A percentile compares a stretch with the other conserved stretches of the same genome.
Conservation (phyloP, 2,888 invertebrate genomes). For the Rhagophthalmus giganteus region DNA sequence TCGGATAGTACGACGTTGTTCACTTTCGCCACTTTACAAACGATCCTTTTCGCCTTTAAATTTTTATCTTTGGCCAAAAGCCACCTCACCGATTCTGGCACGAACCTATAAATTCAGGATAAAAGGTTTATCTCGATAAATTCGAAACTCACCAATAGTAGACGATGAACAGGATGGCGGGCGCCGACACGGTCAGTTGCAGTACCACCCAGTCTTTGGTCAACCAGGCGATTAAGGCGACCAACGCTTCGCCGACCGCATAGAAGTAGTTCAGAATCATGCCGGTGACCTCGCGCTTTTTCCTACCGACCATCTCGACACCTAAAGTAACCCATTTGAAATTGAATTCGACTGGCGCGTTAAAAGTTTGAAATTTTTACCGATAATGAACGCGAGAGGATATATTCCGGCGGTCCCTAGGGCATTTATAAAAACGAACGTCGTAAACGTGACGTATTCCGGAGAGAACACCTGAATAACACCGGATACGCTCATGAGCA, state of each 20-base stretch:
- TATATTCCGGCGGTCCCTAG: conserved; percentile 66
- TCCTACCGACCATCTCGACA: conserved; percentile 67
- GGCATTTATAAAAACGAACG: conserved; percentile 62
- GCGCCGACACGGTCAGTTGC: conserved; percentile 63
- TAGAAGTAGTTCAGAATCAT: conserved; percentile 67
- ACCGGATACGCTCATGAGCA: conserved; percentile 63
- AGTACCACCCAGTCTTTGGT: conserved; percentile 63
- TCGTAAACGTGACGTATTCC: conserved; percentile 59
- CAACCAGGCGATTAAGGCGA: conserved; percentile 64
- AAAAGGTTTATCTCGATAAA: neutral
- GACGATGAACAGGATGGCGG: conserved; percentile 61
- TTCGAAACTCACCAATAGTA: conserved; percentile 60
- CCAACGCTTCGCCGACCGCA: conserved; percentile 65
- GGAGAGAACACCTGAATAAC: conserved; percentile 60
- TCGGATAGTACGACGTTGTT: conserved; percentile 59
- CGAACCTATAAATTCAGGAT: conserved; percentile 51
- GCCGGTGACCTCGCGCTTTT: conserved; percentile 64
- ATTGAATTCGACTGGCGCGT: neutral
- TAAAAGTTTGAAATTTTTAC: conserved; percentile 37
- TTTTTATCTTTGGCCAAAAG: conserved; percentile 61
- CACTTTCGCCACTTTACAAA: conserved; percentile 60
- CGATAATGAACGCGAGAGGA: conserved; percentile 64
- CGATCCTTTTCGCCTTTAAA: conserved; percentile 60
- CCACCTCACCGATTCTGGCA: conserved; percentile 71
- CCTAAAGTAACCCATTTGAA: too few relatives aligned